A percentile compares a stretch with the other conserved stretches of the same genome.
These are phyloP conservation scores for Pseudomugil tenellus DNA, from an alignment of 2,797 vertebrate species.

Conservation along the genomic window DNA sequence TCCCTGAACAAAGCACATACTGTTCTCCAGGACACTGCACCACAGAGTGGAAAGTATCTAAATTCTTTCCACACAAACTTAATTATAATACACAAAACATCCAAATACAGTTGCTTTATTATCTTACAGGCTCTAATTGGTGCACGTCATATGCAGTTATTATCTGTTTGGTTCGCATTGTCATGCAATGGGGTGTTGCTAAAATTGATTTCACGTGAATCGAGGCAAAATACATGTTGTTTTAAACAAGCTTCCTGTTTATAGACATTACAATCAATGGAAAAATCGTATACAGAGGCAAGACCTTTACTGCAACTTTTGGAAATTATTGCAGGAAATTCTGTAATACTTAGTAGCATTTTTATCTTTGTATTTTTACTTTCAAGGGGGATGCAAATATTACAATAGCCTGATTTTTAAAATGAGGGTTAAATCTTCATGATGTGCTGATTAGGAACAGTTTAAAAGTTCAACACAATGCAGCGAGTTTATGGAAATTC, in stretches of 20 bases:
- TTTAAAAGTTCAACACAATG: no score
- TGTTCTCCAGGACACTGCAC: slow-evolving; percentile 18
- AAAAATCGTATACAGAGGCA: neutral
- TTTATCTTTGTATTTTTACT: no score
- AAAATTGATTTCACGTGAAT: neutral
- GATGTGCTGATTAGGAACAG: no score
- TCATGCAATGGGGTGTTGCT: neutral
- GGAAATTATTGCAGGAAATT: neutral
- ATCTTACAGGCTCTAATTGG: neutral
- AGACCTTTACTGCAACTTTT: neutral
- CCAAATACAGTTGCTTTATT: neutral
- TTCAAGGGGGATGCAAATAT: no score
- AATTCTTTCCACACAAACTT: neutral
- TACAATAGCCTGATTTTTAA: no score
- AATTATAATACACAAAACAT: neutral
- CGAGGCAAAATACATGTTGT: neutral
- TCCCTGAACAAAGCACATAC: slow-evolving; percentile 19
- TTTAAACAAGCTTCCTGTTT: neutral
- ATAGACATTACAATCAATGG: neutral
- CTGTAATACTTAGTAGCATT: neutral
- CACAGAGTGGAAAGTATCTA: neutral
- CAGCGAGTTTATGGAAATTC: no score
- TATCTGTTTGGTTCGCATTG: neutral
- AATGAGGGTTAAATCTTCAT: no score
- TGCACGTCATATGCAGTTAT: neutral